A percentile compares a stretch with the other conserved stretches of the same genome.
Evolutionary conservation across 2,888 invertebrate genomes (phyloP).

Genomic region (Bedellia somnulentella): DNA sequence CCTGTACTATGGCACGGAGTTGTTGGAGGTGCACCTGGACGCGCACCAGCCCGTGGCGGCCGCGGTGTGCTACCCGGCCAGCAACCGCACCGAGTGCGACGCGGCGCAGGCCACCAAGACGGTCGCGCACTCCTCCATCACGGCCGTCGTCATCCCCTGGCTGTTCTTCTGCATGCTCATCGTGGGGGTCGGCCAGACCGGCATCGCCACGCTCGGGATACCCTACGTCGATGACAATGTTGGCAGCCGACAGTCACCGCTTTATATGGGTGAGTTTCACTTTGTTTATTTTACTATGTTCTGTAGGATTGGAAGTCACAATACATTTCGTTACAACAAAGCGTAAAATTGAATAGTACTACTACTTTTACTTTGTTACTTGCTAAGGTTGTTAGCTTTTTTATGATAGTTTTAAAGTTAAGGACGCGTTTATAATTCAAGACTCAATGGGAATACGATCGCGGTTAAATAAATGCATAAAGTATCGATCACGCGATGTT

Average conservation of each 20-base stretch:
- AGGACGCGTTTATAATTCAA: too few relatives aligned
- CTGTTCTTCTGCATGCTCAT: slow-evolving; percentile 86
- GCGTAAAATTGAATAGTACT: too few relatives aligned
- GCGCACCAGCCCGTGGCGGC: slow-evolving; percentile 35
- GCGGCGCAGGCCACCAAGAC: slow-evolving; percentile 66
- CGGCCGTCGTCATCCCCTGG: slow-evolving; percentile 81
- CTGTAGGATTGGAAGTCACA: too few relatives aligned
- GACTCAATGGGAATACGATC: too few relatives aligned
- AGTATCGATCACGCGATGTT: too few relatives aligned
- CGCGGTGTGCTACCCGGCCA: slow-evolving; percentile 27
- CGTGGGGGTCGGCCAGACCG: slow-evolving; percentile 90
- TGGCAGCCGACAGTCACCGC: slow-evolving; percentile 86
- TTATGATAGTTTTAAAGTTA: too few relatives aligned
- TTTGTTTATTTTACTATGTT: slow-evolving; percentile 10
- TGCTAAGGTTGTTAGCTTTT: too few relatives aligned
- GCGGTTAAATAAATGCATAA: too few relatives aligned
- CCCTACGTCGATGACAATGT: slow-evolving; percentile 95
- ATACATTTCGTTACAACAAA: too few relatives aligned
- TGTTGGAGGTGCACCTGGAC: slow-evolving; percentile 54
- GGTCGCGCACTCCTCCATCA: slow-evolving; percentile 73
- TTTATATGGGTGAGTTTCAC: slow-evolving; percentile 78
- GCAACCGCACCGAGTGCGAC: slow-evolving; percentile 44
- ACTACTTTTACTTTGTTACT: too few relatives aligned
- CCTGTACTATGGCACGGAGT: slow-evolving; percentile 77
- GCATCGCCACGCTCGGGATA: slow-evolving; percentile 88